These are phyloP conservation scores for Pseudomyrmex gracilis DNA, from an alignment of 1,140 invertebrate genomes.

Conservation along the genomic window DNA sequence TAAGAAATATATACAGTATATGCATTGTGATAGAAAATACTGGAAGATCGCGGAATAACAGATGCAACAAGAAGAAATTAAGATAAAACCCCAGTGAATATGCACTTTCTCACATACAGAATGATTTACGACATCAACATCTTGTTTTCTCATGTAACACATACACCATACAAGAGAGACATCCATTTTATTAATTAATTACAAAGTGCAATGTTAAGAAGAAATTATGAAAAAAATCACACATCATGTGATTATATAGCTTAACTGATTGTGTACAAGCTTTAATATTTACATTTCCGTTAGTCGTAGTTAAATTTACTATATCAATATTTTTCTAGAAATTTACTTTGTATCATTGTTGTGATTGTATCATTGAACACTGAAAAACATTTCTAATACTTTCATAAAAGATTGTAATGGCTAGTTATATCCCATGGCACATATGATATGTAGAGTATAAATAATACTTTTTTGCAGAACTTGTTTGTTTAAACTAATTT, in stretches of 20 bases:
- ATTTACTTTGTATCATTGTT: slow-evolving; percentile 29
- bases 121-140: slow-evolving; percentile 30
- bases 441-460: slow-evolving; percentile 46
- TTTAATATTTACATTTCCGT: slow-evolving; percentile 35
- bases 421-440: slow-evolving; percentile 40
- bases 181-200: slow-evolving; percentile 51
- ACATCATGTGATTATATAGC: slow-evolving; percentile 39
- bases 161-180: slow-evolving; percentile 27
- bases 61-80: slow-evolving; percentile 34
- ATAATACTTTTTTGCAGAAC: neutral
- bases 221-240: neutral
- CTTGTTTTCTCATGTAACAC: slow-evolving; percentile 15
- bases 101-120: slow-evolving; percentile 24
- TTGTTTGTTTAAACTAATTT: too few relatives aligned
- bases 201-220: slow-evolving; percentile 58
- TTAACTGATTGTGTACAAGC: slow-evolving; percentile 38
- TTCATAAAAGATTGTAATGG: slow-evolving; percentile 44
- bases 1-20: neutral
- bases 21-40: neutral
- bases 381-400: slow-evolving; percentile 40
- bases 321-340: slow-evolving; percentile 19
- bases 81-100: slow-evolving; percentile 16
- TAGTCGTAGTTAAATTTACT: slow-evolving; percentile 24
- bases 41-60: slow-evolving; percentile 10
- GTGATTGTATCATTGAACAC: slow-evolving; percentile 5